Evolutionary conservation across 2,113 vertebrate species (phyloP).

Genomic region (Oreotrochilus melanogaster): DNA sequence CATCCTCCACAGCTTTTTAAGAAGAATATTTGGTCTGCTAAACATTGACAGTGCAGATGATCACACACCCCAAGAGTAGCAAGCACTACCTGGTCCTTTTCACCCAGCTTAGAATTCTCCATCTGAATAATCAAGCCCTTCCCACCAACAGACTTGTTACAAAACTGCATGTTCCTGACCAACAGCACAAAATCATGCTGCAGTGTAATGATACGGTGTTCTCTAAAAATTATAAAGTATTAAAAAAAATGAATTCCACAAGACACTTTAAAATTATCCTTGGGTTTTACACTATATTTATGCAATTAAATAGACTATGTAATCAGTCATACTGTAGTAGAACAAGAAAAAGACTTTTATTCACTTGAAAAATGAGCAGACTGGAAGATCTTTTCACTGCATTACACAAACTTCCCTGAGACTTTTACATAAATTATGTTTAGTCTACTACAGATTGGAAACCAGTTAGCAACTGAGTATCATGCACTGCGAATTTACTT

Average conservation of each 20-base stretch:
- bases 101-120: neutral
- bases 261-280: constrained; percentile 17
- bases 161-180: neutral
- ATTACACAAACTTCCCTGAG: constrained; percentile 73
- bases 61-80: neutral
- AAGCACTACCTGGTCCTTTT: neutral
- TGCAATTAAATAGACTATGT: constrained; percentile 26
- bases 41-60: neutral
- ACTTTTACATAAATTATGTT: constrained; percentile 66
- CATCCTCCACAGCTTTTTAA: neutral
- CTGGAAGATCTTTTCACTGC: constrained; percentile 73
- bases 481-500: constrained; percentile 30
- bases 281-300: constrained; percentile 33
- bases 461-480: constrained; percentile 41
- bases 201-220: neutral
- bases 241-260: constrained; percentile 19
- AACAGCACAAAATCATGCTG: constrained; percentile 1
- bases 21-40: neutral
- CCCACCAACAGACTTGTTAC: neutral
- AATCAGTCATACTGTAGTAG: constrained; percentile 41
- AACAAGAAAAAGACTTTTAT: constrained; percentile 53
- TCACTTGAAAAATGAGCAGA: constrained; percentile 62
- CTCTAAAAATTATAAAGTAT: neutral
- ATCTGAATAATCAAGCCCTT: neutral
- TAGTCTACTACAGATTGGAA: constrained; percentile 39